A percentile compares a stretch with the other conserved stretches of the same genome.
phyloP scores from a whole-genome alignment of 2,888 invertebrate genomes.

The Gymnoscelis rufifasciata region DNA sequence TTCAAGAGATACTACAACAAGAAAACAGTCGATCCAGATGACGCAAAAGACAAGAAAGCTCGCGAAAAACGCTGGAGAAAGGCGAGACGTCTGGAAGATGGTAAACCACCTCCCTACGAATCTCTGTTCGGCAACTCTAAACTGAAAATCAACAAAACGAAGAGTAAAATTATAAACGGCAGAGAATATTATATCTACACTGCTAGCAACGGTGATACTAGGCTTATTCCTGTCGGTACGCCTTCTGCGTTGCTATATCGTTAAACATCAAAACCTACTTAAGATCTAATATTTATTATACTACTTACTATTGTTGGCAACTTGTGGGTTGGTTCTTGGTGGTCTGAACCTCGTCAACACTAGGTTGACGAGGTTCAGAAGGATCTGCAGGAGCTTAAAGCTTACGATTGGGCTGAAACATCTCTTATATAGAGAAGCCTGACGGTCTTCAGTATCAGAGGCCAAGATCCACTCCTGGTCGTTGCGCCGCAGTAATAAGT shows the following conservation, averaged over 20 bases:
- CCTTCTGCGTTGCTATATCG: slow-evolving; percentile 89
- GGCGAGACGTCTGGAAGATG: slow-evolving; percentile 35
- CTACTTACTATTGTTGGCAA: too few species aligned
- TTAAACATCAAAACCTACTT: too few species aligned
- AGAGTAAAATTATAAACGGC: slow-evolving; percentile 83
- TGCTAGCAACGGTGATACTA: slow-evolving; percentile 80
- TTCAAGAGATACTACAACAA: slow-evolving; percentile 44
- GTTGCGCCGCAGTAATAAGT: too few species aligned
- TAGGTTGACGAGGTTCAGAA: too few species aligned
- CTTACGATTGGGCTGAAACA: too few species aligned
- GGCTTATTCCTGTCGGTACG: slow-evolving; percentile 85
- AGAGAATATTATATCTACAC: slow-evolving; percentile 86
- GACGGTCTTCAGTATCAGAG: too few species aligned
- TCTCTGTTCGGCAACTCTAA: slow-evolving; percentile 72
- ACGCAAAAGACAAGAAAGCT: slow-evolving; percentile 20
- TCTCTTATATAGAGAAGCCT: too few species aligned
- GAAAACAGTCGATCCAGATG: slow-evolving; percentile 22
- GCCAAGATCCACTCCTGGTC: too few species aligned
- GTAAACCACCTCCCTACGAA: slow-evolving; percentile 83
- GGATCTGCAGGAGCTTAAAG: too few species aligned
- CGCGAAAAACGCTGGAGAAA: slow-evolving; percentile 30
- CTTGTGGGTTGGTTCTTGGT: too few species aligned
- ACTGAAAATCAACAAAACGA: slow-evolving; percentile 46
- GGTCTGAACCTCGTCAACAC: too few species aligned
- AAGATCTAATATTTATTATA: too few species aligned